These are phyloP conservation scores for Leucania comma DNA, from an alignment of 2,888 invertebrate species.

Conservation along the genomic window DNA sequence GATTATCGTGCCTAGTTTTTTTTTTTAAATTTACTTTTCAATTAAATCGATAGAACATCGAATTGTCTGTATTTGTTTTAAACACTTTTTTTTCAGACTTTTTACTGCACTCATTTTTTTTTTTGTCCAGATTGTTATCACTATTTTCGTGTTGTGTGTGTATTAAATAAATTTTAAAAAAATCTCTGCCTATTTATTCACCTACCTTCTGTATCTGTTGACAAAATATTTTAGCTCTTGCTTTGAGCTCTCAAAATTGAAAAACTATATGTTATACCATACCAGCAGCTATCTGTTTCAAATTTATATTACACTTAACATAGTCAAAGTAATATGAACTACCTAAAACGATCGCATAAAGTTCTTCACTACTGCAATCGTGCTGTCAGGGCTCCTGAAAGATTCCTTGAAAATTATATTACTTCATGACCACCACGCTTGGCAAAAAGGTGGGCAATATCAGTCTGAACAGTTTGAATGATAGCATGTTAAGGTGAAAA, in stretches of 20 bases:
- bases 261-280: not conserved
- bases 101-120: not conserved
- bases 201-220: not conserved
- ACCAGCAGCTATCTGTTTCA: not conserved
- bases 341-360: too few species aligned
- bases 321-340: not conserved
- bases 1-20: not conserved
- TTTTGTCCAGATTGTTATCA: too few species aligned
- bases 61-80: not conserved
- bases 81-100: not conserved
- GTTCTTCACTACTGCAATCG: too few species aligned
- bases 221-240: not conserved
- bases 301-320: not conserved
- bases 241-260: not conserved
- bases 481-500: too few species aligned
- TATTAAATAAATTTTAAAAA: slow-evolving; percentile 15
- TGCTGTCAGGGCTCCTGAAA: not conserved
- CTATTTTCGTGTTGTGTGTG: not conserved
- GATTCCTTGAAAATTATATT: not conserved
- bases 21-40: too few species aligned
- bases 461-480: not conserved
- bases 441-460: not conserved
- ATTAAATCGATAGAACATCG: not conserved
- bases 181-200: slow-evolving; percentile 1
- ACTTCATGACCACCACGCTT: not conserved